A percentile compares a stretch with the other conserved stretches of the same genome.
Evolutionary conservation across 2,797 vertebrate genomes (phyloP).

Genomic region (Passerculus sandwichensis): DNA sequence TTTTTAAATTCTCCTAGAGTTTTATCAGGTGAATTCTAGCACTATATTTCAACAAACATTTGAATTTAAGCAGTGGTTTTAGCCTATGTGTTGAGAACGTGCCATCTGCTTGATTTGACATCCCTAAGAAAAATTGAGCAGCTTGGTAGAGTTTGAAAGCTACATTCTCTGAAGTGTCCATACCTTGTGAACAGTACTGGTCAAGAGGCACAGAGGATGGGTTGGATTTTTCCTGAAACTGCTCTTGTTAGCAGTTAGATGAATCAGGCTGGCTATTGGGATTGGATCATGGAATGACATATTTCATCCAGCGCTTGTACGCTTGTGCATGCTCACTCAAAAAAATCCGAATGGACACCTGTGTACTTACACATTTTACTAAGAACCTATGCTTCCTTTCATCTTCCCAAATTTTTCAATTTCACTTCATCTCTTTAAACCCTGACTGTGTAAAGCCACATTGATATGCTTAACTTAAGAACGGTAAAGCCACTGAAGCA

Average conservation of each 20-base stretch:
- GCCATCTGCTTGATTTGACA: not conserved
- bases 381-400: not conserved
- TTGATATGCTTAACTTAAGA: not conserved
- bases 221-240: not conserved
- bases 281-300: not conserved
- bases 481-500: not conserved
- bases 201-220: not conserved
- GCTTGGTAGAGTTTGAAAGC: not conserved
- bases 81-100: not conserved
- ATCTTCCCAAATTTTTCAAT: not conserved
- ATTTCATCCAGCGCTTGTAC: not conserved
- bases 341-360: not conserved
- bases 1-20: not conserved
- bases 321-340: not conserved
- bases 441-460: not conserved
- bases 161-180: not conserved
- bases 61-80: not conserved
- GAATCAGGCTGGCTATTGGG: not conserved
- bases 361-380: not conserved
- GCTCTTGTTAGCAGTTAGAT: not conserved
- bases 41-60: not conserved
- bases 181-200: not conserved
- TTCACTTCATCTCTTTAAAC: not conserved
- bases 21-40: not conserved
- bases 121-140: not conserved